Conservation (phyloP, 2,113 vertebrate genomes). For the Phalacrocorax brasilianus region DNA sequence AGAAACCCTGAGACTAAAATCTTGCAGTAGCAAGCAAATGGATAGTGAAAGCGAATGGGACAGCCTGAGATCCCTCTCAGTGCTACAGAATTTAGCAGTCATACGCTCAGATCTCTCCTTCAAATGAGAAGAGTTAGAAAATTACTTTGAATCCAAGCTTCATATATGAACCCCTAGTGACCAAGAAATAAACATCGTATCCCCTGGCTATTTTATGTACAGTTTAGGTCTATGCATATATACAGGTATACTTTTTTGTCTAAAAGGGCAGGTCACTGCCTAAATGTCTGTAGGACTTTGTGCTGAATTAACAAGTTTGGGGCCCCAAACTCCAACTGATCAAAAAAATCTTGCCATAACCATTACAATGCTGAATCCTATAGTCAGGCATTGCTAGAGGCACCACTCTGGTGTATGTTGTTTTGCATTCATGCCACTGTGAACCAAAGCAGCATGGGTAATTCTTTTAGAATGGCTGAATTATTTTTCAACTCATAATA, state of each 20-base stretch:
- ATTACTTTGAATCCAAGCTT: neutral
- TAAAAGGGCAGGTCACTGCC: neutral
- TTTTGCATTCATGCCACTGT: neutral
- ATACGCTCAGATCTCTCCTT: neutral
- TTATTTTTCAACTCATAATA: neutral
- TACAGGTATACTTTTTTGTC: neutral
- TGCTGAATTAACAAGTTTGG: neutral
- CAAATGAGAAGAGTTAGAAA: neutral
- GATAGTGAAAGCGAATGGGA: neutral
- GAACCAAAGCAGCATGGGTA: neutral
- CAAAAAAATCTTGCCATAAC: neutral
- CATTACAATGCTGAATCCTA: neutral
- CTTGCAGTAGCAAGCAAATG: neutral
- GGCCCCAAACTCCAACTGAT: neutral
- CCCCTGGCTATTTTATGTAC: neutral
- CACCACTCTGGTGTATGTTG: neutral
- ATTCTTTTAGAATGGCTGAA: neutral
- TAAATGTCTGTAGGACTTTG: neutral
- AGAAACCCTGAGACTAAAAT: neutral
- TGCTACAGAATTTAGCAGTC: neutral
- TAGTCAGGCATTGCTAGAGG: neutral
- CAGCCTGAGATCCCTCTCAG: neutral
- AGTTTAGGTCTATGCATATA: neutral
- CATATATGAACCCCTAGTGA: neutral
- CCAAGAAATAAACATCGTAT: neutral